A percentile compares a stretch with the other conserved stretches of the same genome.
phyloP scores from a whole-genome alignment of 2,113 vertebrate species.

The Urocolius indicus region DNA sequence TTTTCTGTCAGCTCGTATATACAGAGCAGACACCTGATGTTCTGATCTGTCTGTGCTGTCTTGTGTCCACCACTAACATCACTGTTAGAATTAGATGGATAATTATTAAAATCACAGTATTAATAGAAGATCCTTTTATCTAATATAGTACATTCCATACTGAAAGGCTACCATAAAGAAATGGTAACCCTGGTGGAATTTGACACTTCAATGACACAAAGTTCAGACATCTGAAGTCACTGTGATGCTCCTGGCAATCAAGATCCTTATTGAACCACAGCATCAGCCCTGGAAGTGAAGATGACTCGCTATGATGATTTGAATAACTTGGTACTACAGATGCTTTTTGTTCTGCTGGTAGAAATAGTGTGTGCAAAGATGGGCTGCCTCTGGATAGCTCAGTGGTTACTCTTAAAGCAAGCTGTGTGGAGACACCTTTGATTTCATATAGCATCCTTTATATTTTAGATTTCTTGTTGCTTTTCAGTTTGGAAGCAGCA shows the following conservation, averaged over 20 bases:
- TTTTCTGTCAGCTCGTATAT: not conserved
- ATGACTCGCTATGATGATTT: too few species aligned
- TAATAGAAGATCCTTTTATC: not conserved
- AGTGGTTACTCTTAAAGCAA: not conserved
- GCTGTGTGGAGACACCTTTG: not conserved
- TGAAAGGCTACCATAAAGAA: not conserved
- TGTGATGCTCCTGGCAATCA: not conserved
- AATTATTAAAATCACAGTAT: not conserved
- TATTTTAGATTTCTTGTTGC: not conserved
- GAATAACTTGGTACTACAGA: not conserved
- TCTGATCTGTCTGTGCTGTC: not conserved
- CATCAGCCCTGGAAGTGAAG: not conserved
- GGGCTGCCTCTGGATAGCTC: not conserved
- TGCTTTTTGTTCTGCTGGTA: not conserved
- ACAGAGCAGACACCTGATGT: accelerated
- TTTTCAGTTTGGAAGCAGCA: not conserved
- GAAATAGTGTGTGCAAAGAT: not conserved
- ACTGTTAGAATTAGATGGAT: not conserved
- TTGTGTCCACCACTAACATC: not conserved
- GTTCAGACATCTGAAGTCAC: not conserved
- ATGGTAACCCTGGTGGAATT: not conserved
- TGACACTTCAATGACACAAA: not conserved
- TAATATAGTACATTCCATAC: not conserved
- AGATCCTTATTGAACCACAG: not conserved
- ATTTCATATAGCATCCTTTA: not conserved